Base-by-base conservation (phyloP, 37 sponge, comb jelly and placozoan genomes). In the Theonella swinhoei region DNA sequence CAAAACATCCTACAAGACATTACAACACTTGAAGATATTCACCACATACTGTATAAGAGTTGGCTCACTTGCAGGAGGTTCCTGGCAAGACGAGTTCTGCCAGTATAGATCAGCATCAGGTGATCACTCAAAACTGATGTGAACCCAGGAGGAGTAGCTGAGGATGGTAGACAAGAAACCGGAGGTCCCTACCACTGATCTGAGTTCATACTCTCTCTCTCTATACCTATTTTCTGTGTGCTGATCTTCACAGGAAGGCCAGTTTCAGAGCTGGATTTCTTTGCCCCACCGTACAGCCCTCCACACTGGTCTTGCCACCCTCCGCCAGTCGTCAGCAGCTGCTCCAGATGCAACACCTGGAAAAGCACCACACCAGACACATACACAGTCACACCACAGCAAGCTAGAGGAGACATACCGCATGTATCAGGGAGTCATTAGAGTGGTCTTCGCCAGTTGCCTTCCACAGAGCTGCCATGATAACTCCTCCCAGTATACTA, bases 261-360 rank as follows among this genome's bases (percentile, higher is more conserved):
- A 70, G 72, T 83, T 30, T 71, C 4, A 23, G 92, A 91, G n/a
- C 65, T 72, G 1, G 92, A 91, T 17, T 88, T 72, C 74, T 95
- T 95, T 2, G 63, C 83, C 19, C 95, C 95, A 1, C 86, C 88
- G 66, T 85, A 91, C 24, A 95, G 70, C 2, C 95, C 95, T 31
- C 95, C 95, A 71, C 87, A 87, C 75, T 95, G 95, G 66, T 95
- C 95, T 80, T 95, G 95, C 95, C 95, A 95, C 32, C 95, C 95
- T 3, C 95, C 95, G 11, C 95, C 95, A 7, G 92, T 91, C 14
- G 95, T 95, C 35, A 95, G 74, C 77, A 95, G 72, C 84, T 95
- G 95, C 81, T 95, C 95, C 67, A 95, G 31, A 54, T 88, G 69
- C 31, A 95, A 68, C 7, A 88, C 85, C 93, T 93, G 47, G 58